Percentiles rank a stretch among this genome's conserved stretches.
Conservation (phyloP, 2,888 invertebrate genomes). For the Pterobdella sp. region DNA sequence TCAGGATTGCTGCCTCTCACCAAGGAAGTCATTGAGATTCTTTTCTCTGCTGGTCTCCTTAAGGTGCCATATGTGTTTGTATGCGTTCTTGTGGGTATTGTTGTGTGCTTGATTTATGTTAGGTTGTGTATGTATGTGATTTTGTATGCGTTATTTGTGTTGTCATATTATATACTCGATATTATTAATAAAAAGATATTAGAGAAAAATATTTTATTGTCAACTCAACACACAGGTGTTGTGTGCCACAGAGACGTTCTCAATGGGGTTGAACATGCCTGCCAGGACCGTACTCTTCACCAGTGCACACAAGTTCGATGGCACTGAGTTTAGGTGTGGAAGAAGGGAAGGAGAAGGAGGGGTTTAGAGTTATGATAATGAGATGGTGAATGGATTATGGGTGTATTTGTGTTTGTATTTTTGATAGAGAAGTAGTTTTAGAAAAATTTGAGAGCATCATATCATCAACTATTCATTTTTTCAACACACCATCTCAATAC, state of each 20-base stretch:
- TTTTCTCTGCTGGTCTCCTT: conserved; percentile 92
- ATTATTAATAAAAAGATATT: no score
- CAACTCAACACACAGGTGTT: conserved; percentile 69
- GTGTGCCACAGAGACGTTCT: conserved; percentile 99
- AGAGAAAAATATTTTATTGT: no score
- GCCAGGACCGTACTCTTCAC: conserved; percentile 97
- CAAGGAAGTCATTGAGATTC: conserved; percentile 96
- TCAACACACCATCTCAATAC: not conserved
- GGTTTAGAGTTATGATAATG: no score
- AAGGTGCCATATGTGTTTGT: no score
- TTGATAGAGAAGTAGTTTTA: not conserved
- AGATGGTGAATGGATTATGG: no score
- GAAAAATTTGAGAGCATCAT: not conserved
- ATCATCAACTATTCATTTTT: not conserved
- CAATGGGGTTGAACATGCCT: conserved; percentile 99
- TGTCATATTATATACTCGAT: no score
- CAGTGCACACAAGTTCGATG: conserved; percentile 89
- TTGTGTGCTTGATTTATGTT: no score
- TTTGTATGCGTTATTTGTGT: no score
- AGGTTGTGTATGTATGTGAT: no score
- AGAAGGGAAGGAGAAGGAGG: no score
- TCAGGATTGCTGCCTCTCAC: conserved; percentile 77
- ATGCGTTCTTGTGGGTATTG: no score
- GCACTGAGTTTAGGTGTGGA: conserved; percentile 84
- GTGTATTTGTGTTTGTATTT: not conserved